Percentiles rank a stretch among this genome's conserved stretches.
These are phyloP conservation scores for Calyptomena viridis DNA, from an alignment of 2,113 vertebrate genomes.

Conservation along the genomic window DNA sequence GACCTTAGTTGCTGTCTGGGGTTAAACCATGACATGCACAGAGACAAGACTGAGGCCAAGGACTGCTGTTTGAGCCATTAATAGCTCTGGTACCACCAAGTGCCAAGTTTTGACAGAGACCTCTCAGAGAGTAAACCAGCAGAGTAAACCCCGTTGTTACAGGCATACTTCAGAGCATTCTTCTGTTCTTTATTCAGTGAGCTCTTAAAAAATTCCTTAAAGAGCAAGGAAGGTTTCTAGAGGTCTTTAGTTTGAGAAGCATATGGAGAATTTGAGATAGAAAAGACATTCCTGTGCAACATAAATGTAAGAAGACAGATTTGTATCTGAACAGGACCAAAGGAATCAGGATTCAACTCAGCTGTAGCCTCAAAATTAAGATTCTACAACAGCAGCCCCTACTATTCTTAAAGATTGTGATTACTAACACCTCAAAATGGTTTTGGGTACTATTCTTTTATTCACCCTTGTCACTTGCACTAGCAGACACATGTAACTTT, in stretches of 20 bases:
- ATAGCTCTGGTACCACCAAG: background rate
- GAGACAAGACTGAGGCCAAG: background rate
- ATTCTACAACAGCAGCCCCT: background rate
- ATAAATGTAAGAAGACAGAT: background rate
- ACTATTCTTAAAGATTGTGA: background rate
- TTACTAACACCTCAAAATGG: background rate
- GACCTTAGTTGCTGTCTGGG: background rate
- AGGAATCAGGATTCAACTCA: background rate
- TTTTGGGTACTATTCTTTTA: background rate
- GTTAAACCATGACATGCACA: background rate
- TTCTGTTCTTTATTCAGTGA: background rate
- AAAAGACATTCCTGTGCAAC: background rate
- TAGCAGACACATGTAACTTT: background rate
- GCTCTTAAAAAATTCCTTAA: background rate
- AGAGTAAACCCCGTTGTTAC: background rate
- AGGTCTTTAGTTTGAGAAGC: background rate
- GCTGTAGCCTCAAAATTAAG: background rate
- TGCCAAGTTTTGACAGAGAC: background rate
- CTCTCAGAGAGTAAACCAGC: background rate
- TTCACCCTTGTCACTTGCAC: background rate
- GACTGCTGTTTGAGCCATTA: background rate
- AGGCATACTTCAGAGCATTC: background rate
- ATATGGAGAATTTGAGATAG: background rate
- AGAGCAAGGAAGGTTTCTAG: background rate
- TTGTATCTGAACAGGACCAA: background rate